These are phyloP conservation scores for Gambelia wislizenii DNA, from an alignment of 2,797 vertebrate species.

Conservation along the genomic window DNA sequence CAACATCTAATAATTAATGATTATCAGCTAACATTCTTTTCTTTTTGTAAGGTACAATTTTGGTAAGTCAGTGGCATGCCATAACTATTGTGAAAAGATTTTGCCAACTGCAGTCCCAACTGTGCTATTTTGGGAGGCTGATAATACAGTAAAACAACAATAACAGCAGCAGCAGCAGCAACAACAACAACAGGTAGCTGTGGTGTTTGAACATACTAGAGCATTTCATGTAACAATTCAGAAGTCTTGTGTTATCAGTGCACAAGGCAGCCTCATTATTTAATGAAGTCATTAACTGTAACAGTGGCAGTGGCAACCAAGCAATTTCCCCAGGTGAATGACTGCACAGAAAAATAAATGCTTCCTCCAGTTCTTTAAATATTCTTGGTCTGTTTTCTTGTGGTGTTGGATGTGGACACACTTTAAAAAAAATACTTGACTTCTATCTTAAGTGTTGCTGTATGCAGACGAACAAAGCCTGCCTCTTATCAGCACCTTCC, in stretches of 20 bases:
- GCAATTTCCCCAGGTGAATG: slow-evolving; percentile 41
- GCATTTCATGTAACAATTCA: slow-evolving; percentile 1
- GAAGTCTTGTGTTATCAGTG: neutral
- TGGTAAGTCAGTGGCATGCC: neutral
- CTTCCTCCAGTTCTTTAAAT: slow-evolving; percentile 65
- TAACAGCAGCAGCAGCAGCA: no score
- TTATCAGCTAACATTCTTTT: neutral
- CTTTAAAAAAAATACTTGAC: slow-evolving; percentile 56
- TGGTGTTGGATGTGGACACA: slow-evolving; percentile 54
- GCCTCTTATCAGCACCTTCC: slow-evolving; percentile 75
- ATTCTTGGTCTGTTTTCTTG: slow-evolving; percentile 68
- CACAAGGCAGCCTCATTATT: slow-evolving; percentile 30
- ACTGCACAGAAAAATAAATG: slow-evolving; percentile 44
- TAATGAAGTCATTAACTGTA: slow-evolving; percentile 26
- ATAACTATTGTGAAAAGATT: neutral
- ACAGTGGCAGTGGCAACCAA: slow-evolving; percentile 33
- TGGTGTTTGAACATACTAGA: neutral
- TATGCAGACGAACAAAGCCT: slow-evolving; percentile 72
- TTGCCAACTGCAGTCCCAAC: neutral
- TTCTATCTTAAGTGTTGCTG: slow-evolving; percentile 68
- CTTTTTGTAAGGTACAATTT: neutral
- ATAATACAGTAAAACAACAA: neutral
- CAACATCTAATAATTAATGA: neutral
- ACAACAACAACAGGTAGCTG: neutral
- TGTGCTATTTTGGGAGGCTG: neutral